Conservation (phyloP, 2,113 vertebrate genomes). For the Mormoops blainvillei region DNA sequence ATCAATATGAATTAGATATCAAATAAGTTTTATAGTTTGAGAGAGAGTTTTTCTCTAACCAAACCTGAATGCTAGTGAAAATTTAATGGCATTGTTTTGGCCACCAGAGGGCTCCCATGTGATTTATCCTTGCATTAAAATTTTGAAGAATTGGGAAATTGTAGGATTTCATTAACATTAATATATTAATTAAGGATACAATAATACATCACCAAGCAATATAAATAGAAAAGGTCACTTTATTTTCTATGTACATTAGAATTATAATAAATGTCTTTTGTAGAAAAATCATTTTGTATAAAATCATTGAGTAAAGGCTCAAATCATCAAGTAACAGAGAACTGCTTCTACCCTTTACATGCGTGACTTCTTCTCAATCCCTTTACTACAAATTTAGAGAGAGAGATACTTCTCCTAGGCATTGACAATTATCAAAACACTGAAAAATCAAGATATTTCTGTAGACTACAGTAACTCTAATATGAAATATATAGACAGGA, state of each 20-base stretch:
- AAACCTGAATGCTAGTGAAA: not conserved
- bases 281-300: not conserved
- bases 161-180: not conserved
- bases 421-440: not conserved
- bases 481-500: conserved; percentile 3
- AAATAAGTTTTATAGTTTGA: not conserved
- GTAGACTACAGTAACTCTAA: not conserved
- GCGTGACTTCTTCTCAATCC: not conserved
- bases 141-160: not conserved
- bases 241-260: not conserved
- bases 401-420: not conserved
- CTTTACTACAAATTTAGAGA: not conserved
- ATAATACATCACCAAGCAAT: not conserved
- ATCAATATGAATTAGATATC: not conserved
- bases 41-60: not conserved
- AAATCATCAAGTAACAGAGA: not conserved
- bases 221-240: not conserved
- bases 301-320: not conserved
- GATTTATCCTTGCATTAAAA: conserved; percentile 29
- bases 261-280: not conserved
- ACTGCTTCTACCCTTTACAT: not conserved
- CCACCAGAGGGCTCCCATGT: conserved; percentile 66
- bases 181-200: not conserved
- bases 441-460: not conserved
- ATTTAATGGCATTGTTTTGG: not conserved